phyloP scores from a whole-genome alignment of 2,797 vertebrate genomes.

The Arctocebus calabarensis region DNA sequence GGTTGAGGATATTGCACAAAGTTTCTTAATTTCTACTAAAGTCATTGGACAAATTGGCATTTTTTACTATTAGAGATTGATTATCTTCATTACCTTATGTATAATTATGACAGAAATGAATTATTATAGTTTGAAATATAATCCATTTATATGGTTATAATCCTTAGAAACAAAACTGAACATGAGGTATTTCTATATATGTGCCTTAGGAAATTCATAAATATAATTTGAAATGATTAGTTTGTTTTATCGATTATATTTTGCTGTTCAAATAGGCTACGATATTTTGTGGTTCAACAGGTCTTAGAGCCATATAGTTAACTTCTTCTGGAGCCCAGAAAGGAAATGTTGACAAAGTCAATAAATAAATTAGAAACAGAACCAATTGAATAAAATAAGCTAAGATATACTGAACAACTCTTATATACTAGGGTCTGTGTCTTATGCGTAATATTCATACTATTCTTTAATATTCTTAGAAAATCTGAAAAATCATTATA shows the following conservation, averaged over 20 bases:
- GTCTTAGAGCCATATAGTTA: not conserved
- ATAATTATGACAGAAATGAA: not conserved
- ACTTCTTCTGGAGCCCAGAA: not conserved
- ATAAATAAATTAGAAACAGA: not conserved
- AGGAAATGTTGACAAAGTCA: not conserved
- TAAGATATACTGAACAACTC: not conserved
- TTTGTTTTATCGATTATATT: not conserved
- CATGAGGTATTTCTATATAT: not conserved
- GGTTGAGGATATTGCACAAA: not conserved
- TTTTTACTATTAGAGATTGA: not conserved
- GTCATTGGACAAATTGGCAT: not conserved
- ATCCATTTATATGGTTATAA: not conserved
- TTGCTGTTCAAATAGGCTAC: not conserved
- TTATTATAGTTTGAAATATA: not conserved
- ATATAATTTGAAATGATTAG: not conserved
- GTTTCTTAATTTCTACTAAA: not conserved
- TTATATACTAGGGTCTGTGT: not conserved
- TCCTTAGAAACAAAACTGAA: not conserved
- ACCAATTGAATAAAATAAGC: not conserved
- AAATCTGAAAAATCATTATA: not conserved
- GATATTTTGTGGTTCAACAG: not conserved
- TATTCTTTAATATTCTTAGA: not conserved
- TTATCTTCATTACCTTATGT: not conserved
- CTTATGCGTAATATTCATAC: not conserved
- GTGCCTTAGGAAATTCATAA: not conserved